Conservation (phyloP, 2,888 invertebrate species). For the Tiliacea aurago region DNA sequence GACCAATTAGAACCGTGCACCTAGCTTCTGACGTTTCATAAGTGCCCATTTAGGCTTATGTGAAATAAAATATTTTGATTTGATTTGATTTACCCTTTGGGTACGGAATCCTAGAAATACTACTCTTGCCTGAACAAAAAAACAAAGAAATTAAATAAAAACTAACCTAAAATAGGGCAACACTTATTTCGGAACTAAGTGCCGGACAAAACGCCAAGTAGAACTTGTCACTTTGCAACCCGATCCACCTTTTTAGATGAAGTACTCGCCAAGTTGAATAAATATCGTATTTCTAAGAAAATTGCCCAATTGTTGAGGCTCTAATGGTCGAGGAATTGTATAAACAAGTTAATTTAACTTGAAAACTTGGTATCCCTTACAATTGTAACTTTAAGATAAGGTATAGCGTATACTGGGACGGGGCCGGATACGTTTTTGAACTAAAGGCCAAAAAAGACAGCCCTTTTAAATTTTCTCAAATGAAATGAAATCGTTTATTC, state of each 20-base stretch:
- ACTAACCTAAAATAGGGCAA: slow-evolving; percentile 22
- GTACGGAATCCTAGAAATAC: too few species aligned
- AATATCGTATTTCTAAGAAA: slow-evolving; percentile 53
- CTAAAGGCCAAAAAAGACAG: too few species aligned
- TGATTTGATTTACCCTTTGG: too few species aligned
- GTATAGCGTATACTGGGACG: slow-evolving; percentile 1
- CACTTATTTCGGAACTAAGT: slow-evolving; percentile 20
- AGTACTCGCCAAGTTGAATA: slow-evolving; percentile 32
- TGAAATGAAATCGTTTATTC: too few species aligned
- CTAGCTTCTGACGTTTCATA: too few species aligned
- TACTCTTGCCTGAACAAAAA: too few species aligned
- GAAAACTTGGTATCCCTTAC: slow-evolving; percentile 65
- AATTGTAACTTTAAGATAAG: slow-evolving; percentile 50
- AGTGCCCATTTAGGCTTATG: too few species aligned
- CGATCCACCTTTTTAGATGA: slow-evolving; percentile 46
- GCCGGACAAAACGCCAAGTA: slow-evolving; percentile 26
- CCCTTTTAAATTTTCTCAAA: too few species aligned
- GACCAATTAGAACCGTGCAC: too few species aligned
- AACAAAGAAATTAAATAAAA: not conserved
- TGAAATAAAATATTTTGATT: too few species aligned
- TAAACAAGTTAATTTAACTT: slow-evolving; percentile 68
- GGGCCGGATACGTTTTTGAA: not conserved
- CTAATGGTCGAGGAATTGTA: slow-evolving; percentile 61
- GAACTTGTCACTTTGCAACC: slow-evolving; percentile 40
- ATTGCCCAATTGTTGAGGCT: slow-evolving; percentile 54